Conservation (phyloP, 2,888 invertebrate species). For the Lissocephala sabroskyi region DNA sequence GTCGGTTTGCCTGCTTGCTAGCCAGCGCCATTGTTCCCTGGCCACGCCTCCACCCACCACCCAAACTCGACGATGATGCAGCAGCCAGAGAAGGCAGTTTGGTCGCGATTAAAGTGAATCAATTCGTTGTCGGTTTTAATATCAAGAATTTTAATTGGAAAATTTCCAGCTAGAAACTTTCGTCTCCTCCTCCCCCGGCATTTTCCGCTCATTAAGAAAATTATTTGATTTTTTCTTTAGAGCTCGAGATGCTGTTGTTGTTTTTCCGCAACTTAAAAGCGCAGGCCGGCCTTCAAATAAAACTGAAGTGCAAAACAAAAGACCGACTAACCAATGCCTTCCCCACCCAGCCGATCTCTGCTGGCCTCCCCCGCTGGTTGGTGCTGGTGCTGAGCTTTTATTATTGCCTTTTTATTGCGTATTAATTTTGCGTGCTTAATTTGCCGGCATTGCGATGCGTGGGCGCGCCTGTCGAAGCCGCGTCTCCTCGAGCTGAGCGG, state of each 20-base stretch:
- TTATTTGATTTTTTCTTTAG: slow-evolving; percentile 32
- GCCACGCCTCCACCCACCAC: no score
- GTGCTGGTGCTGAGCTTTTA: slow-evolving; percentile 34
- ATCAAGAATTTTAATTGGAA: slow-evolving; percentile 54
- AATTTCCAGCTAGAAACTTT: slow-evolving; percentile 28
- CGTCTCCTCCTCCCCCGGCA: neutral
- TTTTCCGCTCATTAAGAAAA: slow-evolving; percentile 49
- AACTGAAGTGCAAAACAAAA: slow-evolving; percentile 23
- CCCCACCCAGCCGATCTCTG: slow-evolving; percentile 30
- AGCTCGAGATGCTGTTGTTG: neutral
- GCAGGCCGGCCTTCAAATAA: slow-evolving; percentile 23
- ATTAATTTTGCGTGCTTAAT: slow-evolving; percentile 65
- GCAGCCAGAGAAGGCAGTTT: slow-evolving; percentile 10
- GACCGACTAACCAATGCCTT: slow-evolving; percentile 48
- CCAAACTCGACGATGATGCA: no score
- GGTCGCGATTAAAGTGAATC: slow-evolving; percentile 38
- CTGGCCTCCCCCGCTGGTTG: slow-evolving; percentile 2
- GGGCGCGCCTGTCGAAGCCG: slow-evolving; percentile 2
- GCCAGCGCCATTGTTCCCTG: no score
- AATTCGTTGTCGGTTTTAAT: slow-evolving; percentile 56
- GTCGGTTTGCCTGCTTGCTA: neutral
- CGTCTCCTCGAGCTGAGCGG: no score
- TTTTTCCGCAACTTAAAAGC: slow-evolving; percentile 18
- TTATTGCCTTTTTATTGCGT: slow-evolving; percentile 64
- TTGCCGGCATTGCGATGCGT: slow-evolving; percentile 30